Evolutionary conservation across 2,113 vertebrate genomes (phyloP), one percentile per base, ranked within the genome.

Genomic region (Illadopsis cleaveri): DNA sequence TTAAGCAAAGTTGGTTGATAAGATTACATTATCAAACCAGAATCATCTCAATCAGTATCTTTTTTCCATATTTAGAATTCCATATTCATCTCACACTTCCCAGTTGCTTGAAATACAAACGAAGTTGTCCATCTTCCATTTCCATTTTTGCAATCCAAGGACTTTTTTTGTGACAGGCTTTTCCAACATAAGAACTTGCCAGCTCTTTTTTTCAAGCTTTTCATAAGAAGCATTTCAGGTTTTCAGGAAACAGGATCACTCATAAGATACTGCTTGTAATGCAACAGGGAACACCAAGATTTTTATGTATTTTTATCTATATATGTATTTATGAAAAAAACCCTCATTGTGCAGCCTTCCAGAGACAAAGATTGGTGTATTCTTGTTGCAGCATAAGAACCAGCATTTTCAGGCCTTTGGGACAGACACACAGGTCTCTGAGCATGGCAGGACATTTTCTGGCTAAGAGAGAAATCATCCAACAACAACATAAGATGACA

Each of bases 391-490:
- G 94, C 82, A 10, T 77, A 93, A 97, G 80, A 93, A 48, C 14
- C 94, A 94, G 86, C 89, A 93, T 94, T 97, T 97, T 95, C 97
- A 94, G 97, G 93, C 27, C 84, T 88, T 88, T 97, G 95, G 93
- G 69, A 92, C 70, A 94, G 92, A 95, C 94, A 96, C 42, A 82
- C 93, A 88, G 86, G 91, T 93, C 91, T 96, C 9, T 96, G 93
- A 95, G 82, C 82, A 94, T 89, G 94, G 95, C 61, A 96, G 93
- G 78, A 79, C 64, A 94, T 92, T 94, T 96, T 95, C 94, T 96
- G 92, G 97, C 94, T 97, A 97, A 97, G 83, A 96, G 90, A 97
- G 42, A 97, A 96, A 97, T 93, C 90, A 97, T 90, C 76, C 96
- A 96, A 97, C 69, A 97, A 93, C 77, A 95, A 83, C 18, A 72